These are phyloP conservation scores for Xiphophorus couchianus DNA, from an alignment of 2,113 vertebrate genomes.

Conservation along the genomic window DNA sequence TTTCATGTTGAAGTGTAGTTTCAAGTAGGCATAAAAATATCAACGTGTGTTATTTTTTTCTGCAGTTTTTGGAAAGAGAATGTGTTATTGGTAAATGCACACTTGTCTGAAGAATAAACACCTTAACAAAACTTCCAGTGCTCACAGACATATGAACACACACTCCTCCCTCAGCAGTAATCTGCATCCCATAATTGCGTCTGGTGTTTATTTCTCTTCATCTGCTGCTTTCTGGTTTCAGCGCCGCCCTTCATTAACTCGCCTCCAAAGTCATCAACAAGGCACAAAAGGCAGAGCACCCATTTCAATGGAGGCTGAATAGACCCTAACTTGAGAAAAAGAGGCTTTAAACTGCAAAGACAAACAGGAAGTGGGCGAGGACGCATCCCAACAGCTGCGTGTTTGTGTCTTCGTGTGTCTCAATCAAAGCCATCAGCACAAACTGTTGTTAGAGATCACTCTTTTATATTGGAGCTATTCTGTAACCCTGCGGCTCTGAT, in stretches of 20 bases:
- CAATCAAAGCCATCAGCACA: conserved; percentile 16
- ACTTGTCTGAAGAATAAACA: neutral
- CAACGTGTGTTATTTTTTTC: neutral
- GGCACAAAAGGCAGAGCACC: conserved; percentile 34
- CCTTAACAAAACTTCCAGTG: conserved; percentile 1
- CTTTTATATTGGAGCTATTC: conserved; percentile 23
- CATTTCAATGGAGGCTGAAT: conserved; percentile 39
- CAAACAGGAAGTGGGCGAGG: conserved; percentile 51
- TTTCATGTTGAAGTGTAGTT: too few relatives aligned
- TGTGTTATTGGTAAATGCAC: neutral
- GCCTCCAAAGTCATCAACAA: conserved; percentile 50
- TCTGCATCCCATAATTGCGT: conserved; percentile 46
- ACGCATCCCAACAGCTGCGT: conserved; percentile 47
- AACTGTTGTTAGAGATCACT: conserved; percentile 35
- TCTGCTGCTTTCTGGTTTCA: conserved; percentile 40
- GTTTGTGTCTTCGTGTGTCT: conserved; percentile 33
- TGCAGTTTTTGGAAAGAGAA: neutral
- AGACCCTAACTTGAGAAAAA: conserved; percentile 30
- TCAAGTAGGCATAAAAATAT: too few relatives aligned
- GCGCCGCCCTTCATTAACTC: conserved; percentile 41
- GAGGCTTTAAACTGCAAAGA: conserved; percentile 30
- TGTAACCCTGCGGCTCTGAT: conserved; percentile 44
- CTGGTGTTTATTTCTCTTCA: conserved; percentile 43
- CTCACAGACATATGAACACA: conserved; percentile 4
- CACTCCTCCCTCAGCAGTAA: conserved; percentile 14